Evolutionary conservation across 2,888 invertebrate genomes (phyloP).

Genomic region (Mystacides longicornis): DNA sequence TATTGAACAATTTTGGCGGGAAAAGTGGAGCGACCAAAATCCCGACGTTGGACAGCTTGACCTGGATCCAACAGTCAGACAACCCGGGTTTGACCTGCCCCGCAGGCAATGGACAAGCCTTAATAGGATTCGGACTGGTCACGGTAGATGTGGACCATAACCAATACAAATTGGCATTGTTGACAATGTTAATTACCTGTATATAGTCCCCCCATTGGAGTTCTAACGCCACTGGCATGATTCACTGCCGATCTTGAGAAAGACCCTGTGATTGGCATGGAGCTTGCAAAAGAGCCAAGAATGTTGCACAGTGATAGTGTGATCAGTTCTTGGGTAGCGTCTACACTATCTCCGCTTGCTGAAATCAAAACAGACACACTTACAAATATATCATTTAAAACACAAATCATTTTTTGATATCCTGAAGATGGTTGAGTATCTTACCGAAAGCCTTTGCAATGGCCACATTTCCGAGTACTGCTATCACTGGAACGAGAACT

Average conservation of each 20-base stretch:
- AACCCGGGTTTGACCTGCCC: no score
- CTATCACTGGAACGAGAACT: conserved; percentile 80
- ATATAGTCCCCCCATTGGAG: conserved; percentile 78
- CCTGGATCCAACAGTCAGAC: no score
- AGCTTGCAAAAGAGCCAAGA: conserved; percentile 78
- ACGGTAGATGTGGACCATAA: no score
- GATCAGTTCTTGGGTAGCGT: conserved; percentile 84
- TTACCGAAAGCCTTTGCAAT: conserved; percentile 91
- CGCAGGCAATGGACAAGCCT: no score
- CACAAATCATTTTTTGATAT: background rate
- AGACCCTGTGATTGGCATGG: conserved; percentile 87
- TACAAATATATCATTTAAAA: background rate
- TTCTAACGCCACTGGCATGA: conserved; percentile 89
- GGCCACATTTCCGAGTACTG: conserved; percentile 88
- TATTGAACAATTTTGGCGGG: no score
- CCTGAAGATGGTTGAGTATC: no score
- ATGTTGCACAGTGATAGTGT: conserved; percentile 81
- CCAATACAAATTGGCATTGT: no score
- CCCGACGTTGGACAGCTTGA: no score
- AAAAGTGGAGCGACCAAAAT: no score
- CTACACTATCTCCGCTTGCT: conserved; percentile 72
- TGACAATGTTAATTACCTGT: no score
- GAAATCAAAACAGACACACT: conserved; percentile 28
- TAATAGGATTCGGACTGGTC: no score
- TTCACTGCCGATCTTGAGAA: conserved; percentile 89